These are phyloP conservation scores for Selenia dentaria DNA, from an alignment of 2,888 invertebrate species.

Conservation along the genomic window DNA sequence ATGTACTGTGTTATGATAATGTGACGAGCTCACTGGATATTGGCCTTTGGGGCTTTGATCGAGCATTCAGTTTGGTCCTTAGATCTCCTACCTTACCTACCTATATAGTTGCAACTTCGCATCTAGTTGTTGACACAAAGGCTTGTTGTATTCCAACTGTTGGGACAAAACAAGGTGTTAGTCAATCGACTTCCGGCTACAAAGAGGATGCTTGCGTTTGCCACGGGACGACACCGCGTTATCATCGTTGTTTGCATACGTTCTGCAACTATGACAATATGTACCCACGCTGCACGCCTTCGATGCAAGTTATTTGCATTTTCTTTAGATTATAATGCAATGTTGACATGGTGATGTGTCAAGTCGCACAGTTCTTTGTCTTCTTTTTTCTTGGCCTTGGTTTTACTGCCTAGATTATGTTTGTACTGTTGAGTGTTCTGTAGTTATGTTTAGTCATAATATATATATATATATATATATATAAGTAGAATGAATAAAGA, in stretches of 20 bases:
- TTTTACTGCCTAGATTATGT: slow-evolving; percentile 7
- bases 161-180: slow-evolving; percentile 10
- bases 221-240: slow-evolving; percentile 33
- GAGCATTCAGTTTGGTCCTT: too few relatives aligned
- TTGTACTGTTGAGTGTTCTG: too few relatives aligned
- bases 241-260: slow-evolving; percentile 22
- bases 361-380: slow-evolving; percentile 12
- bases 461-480: too few relatives aligned
- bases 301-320: slow-evolving; percentile 15
- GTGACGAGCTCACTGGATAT: too few relatives aligned
- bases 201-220: slow-evolving; percentile 39
- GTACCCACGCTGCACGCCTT: slow-evolving; percentile 14
- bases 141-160: background rate
- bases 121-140: slow-evolving; percentile 1
- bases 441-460: too few relatives aligned
- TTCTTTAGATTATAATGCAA: slow-evolving; percentile 13
- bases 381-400: slow-evolving; percentile 14
- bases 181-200: slow-evolving; percentile 21
- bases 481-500: too few relatives aligned
- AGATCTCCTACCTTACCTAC: too few relatives aligned
- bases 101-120: too few relatives aligned
- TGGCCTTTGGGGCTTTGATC: too few relatives aligned
- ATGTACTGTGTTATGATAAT: too few relatives aligned
- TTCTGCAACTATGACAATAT: slow-evolving; percentile 3
- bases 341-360: slow-evolving; percentile 15